These are phyloP conservation scores for Pterocles orientalis DNA, from an alignment of 2,113 vertebrate species.

Conservation along the genomic window DNA sequence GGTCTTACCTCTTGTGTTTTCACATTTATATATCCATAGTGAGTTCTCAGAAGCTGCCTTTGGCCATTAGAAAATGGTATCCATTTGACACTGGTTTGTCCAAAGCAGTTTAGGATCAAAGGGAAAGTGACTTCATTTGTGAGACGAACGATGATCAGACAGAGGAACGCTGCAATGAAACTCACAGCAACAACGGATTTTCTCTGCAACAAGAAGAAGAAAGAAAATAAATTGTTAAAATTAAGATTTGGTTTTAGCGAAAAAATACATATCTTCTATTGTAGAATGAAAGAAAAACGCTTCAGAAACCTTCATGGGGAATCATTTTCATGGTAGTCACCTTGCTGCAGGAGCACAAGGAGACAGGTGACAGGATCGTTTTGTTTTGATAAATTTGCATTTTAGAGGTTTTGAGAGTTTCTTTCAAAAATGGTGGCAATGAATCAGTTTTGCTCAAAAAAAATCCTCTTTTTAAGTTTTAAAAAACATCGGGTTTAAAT, in stretches of 20 bases:
- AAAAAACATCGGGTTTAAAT: neutral
- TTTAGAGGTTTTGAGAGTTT: neutral
- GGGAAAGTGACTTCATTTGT: conserved; percentile 87
- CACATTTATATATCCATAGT: conserved; percentile 89
- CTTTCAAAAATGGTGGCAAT: neutral
- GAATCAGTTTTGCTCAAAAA: neutral
- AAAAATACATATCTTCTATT: neutral
- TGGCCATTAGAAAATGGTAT: conserved; percentile 83
- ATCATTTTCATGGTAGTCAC: neutral
- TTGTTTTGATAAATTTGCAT: neutral
- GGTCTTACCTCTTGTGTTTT: conserved; percentile 90
- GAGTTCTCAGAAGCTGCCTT: conserved; percentile 82
- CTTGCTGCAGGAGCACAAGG: neutral
- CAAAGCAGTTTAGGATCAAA: conserved; percentile 86
- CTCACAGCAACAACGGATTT: conserved; percentile 86
- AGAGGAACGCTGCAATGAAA: conserved; percentile 85
- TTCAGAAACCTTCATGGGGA: neutral
- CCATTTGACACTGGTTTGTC: conserved; percentile 80
- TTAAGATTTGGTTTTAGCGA: neutral
- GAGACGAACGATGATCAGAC: conserved; percentile 87
- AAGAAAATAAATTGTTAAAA: neutral
- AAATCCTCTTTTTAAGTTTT: neutral
- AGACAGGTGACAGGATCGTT: neutral
- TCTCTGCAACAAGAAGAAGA: conserved; percentile 77
- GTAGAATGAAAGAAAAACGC: neutral